Evolutionary conservation across 2,113 vertebrate genomes (phyloP).

Genomic region (Pan paniscus): DNA sequence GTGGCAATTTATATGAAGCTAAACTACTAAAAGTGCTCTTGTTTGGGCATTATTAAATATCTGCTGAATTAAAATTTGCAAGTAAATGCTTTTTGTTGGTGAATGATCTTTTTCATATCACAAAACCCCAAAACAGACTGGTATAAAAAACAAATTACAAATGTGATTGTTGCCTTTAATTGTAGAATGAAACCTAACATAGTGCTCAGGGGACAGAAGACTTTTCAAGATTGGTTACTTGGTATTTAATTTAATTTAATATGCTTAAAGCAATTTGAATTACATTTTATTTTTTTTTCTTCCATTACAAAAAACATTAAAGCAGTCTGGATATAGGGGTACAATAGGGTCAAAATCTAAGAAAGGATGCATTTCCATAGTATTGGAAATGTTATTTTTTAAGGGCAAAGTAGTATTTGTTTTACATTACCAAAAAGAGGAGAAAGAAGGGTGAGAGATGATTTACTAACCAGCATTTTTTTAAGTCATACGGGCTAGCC

Average conservation of each 20-base stretch:
- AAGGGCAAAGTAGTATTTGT: neutral
- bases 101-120: neutral
- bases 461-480: neutral
- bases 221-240: neutral
- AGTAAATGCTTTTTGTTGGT: neutral
- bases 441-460: neutral
- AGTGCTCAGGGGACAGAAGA: neutral
- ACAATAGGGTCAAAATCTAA: neutral
- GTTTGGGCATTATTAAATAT: neutral
- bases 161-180: slow-evolving; percentile 26
- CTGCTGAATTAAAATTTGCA: neutral
- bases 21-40: neutral
- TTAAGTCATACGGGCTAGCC: neutral
- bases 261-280: neutral
- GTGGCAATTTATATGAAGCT: neutral
- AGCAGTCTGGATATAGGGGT: neutral
- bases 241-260: neutral
- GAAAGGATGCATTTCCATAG: neutral
- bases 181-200: neutral
- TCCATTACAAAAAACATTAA: neutral
- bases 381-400: neutral
- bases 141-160: neutral
- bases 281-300: neutral
- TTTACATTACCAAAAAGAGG: neutral
- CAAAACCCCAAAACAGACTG: neutral